phyloP scores from a whole-genome alignment of 2,113 vertebrate species.

The Alethe diademata region DNA sequence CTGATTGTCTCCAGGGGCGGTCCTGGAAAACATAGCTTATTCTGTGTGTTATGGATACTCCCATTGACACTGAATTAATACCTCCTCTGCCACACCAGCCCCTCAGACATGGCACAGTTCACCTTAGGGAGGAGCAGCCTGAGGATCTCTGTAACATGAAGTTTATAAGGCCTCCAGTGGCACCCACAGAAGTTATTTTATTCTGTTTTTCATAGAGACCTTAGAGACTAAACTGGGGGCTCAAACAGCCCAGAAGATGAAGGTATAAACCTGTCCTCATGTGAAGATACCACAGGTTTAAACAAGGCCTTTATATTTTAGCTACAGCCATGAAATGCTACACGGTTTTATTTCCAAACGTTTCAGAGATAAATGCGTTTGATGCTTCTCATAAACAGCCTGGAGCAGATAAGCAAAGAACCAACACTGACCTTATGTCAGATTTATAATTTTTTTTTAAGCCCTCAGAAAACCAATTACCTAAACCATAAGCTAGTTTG shows the following conservation, averaged over 20 bases:
- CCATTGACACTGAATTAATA: background rate
- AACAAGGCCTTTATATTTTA: background rate
- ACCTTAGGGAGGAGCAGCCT: background rate
- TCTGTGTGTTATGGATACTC: background rate
- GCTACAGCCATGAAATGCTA: background rate
- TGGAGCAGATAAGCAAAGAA: constrained; percentile 21
- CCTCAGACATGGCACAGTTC: background rate
- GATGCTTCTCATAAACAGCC: background rate
- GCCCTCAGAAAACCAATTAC: constrained; percentile 39
- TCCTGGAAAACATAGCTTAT: background rate
- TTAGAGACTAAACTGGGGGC: constrained; percentile 30
- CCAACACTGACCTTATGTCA: background rate
- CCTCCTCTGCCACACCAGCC: background rate
- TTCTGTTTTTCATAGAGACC: constrained; percentile 9
- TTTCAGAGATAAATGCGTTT: constrained; percentile 36
- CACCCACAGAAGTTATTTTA: background rate
- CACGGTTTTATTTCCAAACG: constrained; percentile 5
- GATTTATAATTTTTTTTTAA: constrained; percentile 33
- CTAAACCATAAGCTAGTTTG: background rate
- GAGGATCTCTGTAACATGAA: background rate
- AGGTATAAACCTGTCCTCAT: background rate
- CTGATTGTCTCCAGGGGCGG: background rate
- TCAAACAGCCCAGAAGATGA: background rate
- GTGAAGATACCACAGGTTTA: constrained; percentile 7
- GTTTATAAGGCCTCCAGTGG: background rate